Base-by-base conservation (phyloP, 1,140 invertebrate species). In the Pogonognathellus flavescens region DNA sequence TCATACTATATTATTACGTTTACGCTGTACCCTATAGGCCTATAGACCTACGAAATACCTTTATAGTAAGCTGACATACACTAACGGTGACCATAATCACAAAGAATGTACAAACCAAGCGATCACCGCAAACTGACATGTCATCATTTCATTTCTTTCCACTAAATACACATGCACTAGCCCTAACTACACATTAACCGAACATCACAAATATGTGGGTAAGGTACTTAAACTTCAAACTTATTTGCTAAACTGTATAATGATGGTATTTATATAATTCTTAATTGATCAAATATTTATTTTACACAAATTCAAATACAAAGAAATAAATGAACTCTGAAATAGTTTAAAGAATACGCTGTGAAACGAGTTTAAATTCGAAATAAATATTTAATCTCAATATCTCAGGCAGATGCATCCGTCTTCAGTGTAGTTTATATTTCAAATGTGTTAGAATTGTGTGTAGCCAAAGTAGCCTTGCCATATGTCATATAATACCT, bases 201-300 rank as follows among this genome's bases (percentile, higher is more conserved):
- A 41, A 6, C 31, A n/a, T n/a, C n/a, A 41, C 31, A 41, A 41
- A 41, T 3, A 41, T 41, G 31, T 41, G 6, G 1, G 31, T 41
- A 41, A 41, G 1, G 31, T 41, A 41, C 31, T 41, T 41, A 41
- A 13, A 66, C 62, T 66, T 31, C 14, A 20, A 66, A 31, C 62
- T 14, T 66, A 20, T 66, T 25, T 66, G 20, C 20, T 20, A 66
- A 66, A 0, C 22, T 25, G 10, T 13, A 3, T 41, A 41, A 41
- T 41, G 31, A 41, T 25, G 22, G 62, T 66, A 66, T 66, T 66
- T 66, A 66, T 66, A 41, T 41, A 41, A 1, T 66, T 25, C 22
- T 66, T 22, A 66, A 66, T 25, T 14, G 62, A 66, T 66, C 62
- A 66, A 66, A 66, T 66, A 66, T 66, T 66, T 66, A 66, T 66